Evolutionary conservation across 2,113 vertebrate genomes (phyloP), one percentile per base, ranked within the genome.

Genomic region (Aviceda subcristata): DNA sequence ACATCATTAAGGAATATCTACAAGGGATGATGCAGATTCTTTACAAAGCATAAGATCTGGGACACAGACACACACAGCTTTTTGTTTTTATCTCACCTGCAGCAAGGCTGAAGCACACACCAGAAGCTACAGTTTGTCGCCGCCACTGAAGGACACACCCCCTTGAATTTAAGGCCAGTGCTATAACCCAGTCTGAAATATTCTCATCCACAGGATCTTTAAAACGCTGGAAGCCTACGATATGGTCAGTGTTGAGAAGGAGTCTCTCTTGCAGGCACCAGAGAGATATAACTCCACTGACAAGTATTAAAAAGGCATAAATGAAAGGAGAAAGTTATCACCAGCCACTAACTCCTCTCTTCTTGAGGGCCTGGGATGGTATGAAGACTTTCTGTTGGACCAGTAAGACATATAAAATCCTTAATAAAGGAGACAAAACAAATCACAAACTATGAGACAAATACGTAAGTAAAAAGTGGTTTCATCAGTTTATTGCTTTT

Each of bases 401-500:
- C 53, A 20, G 11, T 36, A 36, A 21, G 29, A 32, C 27, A 27
- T 3, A 11, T 3, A 48, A 76, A 73, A 56, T 19, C 26, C 50
- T 82, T 34, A 74, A 82, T 27, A 45, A 67, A 91, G 48, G 15
- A 86, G 16, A 29, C 23, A 79, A 50, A 94, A 92, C 29, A 96
- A 90, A 88, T 1, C 7, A 32, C 85, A 94, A 71, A 86, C 38
- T 13, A 34, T 39, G 73, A 7, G 3, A 88, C 72, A 77, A 89
- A 39, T 15, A 29, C 4, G 1, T 75, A 46, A 67, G 56, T 88
- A 88, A 51, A 92, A 97, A 96, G 78, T 88, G 88, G 87, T 88
- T 95, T 80, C 68, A 82, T 73, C 91, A 79, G 39, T 95, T 97
- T 95, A 95, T 96, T 97, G 92, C 90, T 96, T 87, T 91, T 57